Conservation (phyloP, 2,888 invertebrate species). For the Mythimna lalbum region DNA sequence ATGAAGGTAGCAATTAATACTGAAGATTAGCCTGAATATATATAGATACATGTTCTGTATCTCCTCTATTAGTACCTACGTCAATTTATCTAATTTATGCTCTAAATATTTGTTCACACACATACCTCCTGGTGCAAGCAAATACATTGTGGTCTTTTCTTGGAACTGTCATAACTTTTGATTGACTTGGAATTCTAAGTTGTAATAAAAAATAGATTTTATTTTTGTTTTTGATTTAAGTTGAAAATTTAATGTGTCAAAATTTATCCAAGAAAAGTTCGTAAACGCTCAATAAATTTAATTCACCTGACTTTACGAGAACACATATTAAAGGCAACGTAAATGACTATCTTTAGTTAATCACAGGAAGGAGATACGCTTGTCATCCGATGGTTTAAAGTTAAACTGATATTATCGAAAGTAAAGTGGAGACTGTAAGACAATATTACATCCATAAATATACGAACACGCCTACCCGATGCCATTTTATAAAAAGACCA, state of each 20-base stretch:
- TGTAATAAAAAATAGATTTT: no score
- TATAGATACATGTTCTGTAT: slow-evolving; percentile 1
- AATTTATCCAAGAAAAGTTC: not conserved
- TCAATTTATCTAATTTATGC: not conserved
- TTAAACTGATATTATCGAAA: slow-evolving; percentile 50
- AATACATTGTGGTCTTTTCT: no score
- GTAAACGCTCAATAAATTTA: not conserved
- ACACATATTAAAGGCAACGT: slow-evolving; percentile 1
- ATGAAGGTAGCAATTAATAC: slow-evolving; percentile 27
- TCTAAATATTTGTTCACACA: slow-evolving; percentile 2
- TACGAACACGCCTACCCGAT: slow-evolving; percentile 64
- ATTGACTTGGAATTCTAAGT: no score
- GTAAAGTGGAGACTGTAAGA: slow-evolving; percentile 50
- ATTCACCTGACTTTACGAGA: slow-evolving; percentile 2
- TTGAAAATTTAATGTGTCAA: not conserved
- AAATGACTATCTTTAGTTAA: slow-evolving; percentile 33
- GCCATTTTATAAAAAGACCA: slow-evolving; percentile 73
- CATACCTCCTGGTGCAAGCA: not conserved
- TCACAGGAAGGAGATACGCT: slow-evolving; percentile 34
- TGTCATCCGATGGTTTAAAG: slow-evolving; percentile 41
- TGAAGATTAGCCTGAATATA: slow-evolving; percentile 16
- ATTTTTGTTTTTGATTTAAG: not conserved
- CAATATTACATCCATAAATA: slow-evolving; percentile 59
- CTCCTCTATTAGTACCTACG: not conserved
- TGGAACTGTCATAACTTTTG: no score